These are phyloP conservation scores for Dryocosmus kuriphilus DNA, from an alignment of 2,888 invertebrate species.

Conservation along the genomic window DNA sequence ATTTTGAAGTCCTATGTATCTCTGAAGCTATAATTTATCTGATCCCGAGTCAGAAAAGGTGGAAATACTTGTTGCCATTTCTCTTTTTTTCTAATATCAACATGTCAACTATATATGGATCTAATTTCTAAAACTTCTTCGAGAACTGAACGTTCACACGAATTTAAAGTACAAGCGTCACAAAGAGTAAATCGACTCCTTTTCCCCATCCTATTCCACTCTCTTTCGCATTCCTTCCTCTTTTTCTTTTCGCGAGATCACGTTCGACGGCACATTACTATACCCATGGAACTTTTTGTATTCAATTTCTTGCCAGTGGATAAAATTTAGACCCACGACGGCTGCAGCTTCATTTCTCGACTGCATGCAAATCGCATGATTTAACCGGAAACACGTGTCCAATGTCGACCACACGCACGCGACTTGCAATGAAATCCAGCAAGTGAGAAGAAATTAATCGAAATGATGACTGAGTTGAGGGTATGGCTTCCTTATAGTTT, in stretches of 20 bases:
- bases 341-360: slow-evolving; percentile 13
- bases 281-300: slow-evolving; percentile 30
- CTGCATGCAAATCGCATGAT: slow-evolving; percentile 44
- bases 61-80: too few relatives aligned
- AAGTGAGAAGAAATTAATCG: slow-evolving; percentile 49
- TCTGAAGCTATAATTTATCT: too few relatives aligned
- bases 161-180: not conserved
- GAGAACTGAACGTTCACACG: not conserved
- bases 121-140: not conserved
- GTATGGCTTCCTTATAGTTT: slow-evolving; percentile 39
- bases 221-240: slow-evolving; percentile 36
- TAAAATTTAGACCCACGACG: slow-evolving; percentile 25
- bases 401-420: slow-evolving; percentile 42
- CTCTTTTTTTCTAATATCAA: not conserved
- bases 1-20: too few relatives aligned
- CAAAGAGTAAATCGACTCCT: slow-evolving; percentile 21
- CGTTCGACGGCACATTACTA: slow-evolving; percentile 18
- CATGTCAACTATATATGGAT: not conserved
- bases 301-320: slow-evolving; percentile 28
- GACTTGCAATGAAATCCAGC: slow-evolving; percentile 10
- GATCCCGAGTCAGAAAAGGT: too few relatives aligned
- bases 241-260: slow-evolving; percentile 34
- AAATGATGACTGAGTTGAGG: slow-evolving; percentile 49
- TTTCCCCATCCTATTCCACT: slow-evolving; percentile 22
- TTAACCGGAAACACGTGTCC: slow-evolving; percentile 52